These are phyloP conservation scores for Drosophila jambulina DNA, from an alignment of 1,140 invertebrate species.

Conservation along the genomic window DNA sequence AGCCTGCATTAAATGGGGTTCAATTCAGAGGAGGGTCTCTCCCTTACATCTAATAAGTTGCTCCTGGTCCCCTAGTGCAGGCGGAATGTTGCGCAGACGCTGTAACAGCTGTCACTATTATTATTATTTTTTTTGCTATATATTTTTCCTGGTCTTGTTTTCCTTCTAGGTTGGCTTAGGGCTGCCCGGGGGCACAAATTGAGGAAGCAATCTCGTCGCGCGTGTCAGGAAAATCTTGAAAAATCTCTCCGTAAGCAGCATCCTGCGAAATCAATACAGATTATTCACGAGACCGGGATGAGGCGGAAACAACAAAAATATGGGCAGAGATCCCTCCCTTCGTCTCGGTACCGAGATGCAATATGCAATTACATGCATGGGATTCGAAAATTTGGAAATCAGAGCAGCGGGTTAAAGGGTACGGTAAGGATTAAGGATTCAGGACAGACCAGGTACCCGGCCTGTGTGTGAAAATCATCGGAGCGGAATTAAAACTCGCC, in stretches of 20 bases:
- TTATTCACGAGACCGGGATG: slow-evolving; percentile 46
- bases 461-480: slow-evolving; percentile 70
- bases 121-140: neutral
- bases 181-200: slow-evolving; percentile 7
- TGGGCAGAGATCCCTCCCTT: slow-evolving; percentile 1
- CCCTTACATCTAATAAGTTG: slow-evolving; percentile 61
- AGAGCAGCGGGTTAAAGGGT: slow-evolving; percentile 43
- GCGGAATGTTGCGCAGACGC: neutral
- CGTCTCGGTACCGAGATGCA: slow-evolving; percentile 32
- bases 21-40: slow-evolving; percentile 28
- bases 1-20: slow-evolving; percentile 14
- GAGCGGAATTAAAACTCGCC: slow-evolving; percentile 59
- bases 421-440: slow-evolving; percentile 15
- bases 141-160: slow-evolving; percentile 16
- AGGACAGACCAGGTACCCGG: slow-evolving; percentile 20
- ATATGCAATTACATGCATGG: slow-evolving; percentile 78
- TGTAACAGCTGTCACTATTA: slow-evolving; percentile 68
- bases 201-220: slow-evolving; percentile 30
- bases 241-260: slow-evolving; percentile 35
- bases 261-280: slow-evolving; percentile 62
- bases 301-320: slow-evolving; percentile 40
- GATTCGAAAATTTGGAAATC: slow-evolving; percentile 63
- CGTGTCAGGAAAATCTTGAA: slow-evolving; percentile 57
- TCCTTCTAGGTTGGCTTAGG: slow-evolving; percentile 24
- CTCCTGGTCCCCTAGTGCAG: slow-evolving; percentile 9